These are phyloP conservation scores for Clupea harengus DNA, from an alignment of 2,113 vertebrate species.

Conservation along the genomic window DNA sequence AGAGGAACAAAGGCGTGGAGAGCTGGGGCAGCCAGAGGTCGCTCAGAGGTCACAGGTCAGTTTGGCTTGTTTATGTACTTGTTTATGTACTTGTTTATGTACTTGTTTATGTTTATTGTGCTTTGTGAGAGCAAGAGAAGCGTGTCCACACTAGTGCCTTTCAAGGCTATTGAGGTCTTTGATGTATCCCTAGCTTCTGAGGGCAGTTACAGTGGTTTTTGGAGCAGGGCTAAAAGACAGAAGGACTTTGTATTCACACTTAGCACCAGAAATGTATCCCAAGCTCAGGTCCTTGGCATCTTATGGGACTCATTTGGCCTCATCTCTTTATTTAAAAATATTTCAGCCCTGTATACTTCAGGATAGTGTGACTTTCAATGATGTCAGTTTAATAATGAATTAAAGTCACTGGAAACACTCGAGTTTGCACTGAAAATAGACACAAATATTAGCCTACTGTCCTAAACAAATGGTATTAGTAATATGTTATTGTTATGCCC, in stretches of 20 bases:
- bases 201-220: not conserved
- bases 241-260: not conserved
- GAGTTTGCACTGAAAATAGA: not conserved
- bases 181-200: not conserved
- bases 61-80: not conserved
- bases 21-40: conserved; percentile 71
- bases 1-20: conserved; percentile 73
- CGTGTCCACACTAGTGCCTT: not conserved
- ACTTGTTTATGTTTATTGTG: not conserved
- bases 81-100: not conserved
- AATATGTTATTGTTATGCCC: not conserved
- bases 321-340: not conserved
- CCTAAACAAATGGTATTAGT: not conserved
- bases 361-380: not conserved
- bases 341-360: not conserved
- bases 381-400: not conserved
- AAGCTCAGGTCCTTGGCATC: not conserved
- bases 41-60: conserved; percentile 78
- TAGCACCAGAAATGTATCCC: not conserved
- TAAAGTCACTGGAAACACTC: not conserved
- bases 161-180: not conserved
- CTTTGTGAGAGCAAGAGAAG: not conserved
- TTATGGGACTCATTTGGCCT: not conserved
- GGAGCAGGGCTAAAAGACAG: not conserved
- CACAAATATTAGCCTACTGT: not conserved